These are phyloP conservation scores for Lepidurus couesii DNA, from an alignment of 1,140 invertebrate species.

Conservation along the genomic window DNA sequence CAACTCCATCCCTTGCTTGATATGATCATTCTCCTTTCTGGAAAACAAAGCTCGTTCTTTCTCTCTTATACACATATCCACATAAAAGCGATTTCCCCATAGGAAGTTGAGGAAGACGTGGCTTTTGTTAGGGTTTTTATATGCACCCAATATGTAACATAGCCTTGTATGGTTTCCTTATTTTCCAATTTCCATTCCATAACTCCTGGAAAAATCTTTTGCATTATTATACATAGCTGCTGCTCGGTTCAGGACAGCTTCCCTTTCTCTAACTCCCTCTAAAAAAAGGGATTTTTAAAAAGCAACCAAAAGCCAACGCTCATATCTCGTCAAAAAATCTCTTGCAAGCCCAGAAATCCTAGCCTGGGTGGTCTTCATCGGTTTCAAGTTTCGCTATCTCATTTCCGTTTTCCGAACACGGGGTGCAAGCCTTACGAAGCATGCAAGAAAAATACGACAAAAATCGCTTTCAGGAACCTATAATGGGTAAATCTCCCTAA, in stretches of 20 bases:
- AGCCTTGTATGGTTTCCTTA: neutral
- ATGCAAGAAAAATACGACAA: neutral
- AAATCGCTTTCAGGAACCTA: neutral
- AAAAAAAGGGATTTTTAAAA: neutral
- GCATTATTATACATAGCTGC: neutral
- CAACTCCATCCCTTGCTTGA: neutral
- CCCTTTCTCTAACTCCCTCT: neutral
- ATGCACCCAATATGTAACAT: constrained; percentile 3
- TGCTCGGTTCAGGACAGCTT: neutral
- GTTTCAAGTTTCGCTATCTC: constrained; percentile 8
- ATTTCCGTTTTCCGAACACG: constrained; percentile 12
- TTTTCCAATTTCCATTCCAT: neutral
- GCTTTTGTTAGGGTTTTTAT: neutral
- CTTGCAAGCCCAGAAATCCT: neutral
- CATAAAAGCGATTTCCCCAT: neutral
- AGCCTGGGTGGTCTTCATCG: constrained; percentile 12
- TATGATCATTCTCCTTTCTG: too few species aligned
- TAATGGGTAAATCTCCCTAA: neutral
- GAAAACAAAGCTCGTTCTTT: too few species aligned
- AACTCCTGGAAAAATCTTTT: neutral
- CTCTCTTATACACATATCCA: neutral
- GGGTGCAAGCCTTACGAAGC: neutral
- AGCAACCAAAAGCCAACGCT: neutral
- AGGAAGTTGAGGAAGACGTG: neutral
- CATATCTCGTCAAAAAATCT: neutral